Percentiles rank a stretch among this genome's conserved stretches.
Conservation (phyloP, 92 coral and sea anemone genomes). For the Epizoanthus scotinus region DNA sequence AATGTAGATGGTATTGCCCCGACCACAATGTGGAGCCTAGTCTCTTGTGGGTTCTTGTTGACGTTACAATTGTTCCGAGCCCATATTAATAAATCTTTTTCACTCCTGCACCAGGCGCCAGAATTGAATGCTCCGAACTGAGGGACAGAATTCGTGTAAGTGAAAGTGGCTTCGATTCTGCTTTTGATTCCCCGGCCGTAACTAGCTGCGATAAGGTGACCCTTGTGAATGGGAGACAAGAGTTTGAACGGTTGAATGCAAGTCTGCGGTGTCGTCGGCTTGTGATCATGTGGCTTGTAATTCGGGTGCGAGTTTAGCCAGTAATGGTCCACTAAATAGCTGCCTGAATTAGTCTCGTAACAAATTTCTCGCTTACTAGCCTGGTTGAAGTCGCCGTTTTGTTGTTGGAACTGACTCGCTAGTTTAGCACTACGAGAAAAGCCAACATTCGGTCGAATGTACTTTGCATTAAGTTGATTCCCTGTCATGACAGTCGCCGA, state of each 20-base stretch:
- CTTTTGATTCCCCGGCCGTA: not conserved
- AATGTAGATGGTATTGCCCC: slow-evolving; percentile 46
- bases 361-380: not conserved
- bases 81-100: not conserved
- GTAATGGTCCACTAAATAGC: not conserved
- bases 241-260: not conserved
- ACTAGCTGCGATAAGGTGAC: slow-evolving; percentile 13
- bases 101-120: not conserved
- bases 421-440: not conserved
- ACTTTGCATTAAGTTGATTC: not conserved
- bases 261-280: too few species aligned
- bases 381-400: not conserved
- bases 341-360: not conserved
- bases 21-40: slow-evolving; percentile 17
- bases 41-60: not conserved
- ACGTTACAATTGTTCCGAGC: slow-evolving; percentile 13
- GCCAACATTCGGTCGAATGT: not conserved
- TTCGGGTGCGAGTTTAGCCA: not conserved
- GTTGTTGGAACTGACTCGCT: not conserved
- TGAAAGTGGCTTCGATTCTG: not conserved
- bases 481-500: not conserved
- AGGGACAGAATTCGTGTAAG: slow-evolving; percentile 12
- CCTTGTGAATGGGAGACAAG: slow-evolving; percentile 1
- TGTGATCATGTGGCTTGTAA: too few species aligned
- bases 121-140: slow-evolving; percentile 1